Base-by-base conservation (phyloP, 2,888 invertebrate species). In the Proisotoma minuta region DNA sequence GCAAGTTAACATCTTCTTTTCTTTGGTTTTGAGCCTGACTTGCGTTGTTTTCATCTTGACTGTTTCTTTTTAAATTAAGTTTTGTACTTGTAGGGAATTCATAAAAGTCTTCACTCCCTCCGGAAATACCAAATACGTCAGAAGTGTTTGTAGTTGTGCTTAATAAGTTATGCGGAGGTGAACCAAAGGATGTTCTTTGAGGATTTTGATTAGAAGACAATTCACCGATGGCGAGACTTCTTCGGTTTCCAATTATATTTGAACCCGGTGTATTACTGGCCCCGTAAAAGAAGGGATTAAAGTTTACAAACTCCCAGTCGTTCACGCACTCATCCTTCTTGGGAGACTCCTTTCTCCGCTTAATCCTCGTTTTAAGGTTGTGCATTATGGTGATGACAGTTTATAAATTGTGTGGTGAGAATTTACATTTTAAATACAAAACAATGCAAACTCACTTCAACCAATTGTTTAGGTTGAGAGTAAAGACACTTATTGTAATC, bases 281-380 rank as follows among this genome's bases (percentile, higher is more conserved):
- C 0, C 75, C 74, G 51, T 72, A 74, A n/a, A 71, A 73, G 34
- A 69, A 73, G 12, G 77, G 76, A 60, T 76, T 77, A 72, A 78
- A 78, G 67, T 77, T 77, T 56, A 77, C 76, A 71, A 77, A 78
- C 69, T 78, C 76, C 77, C 78, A 78, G 59, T 75, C 75, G 51
- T 75, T 75, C 5, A 75, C 74, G 15, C 70, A 74, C 67, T 76
- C 77, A 73, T 53, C 54, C 54, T 63, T 65, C 40, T 75, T 66
- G 24, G 73, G 63, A 29, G 73, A 71, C 66, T 75, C 73, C 68
- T 75, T 75, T 51, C 75, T 73, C 29, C 75, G 71, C 56, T 75
- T 74, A 24, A 76, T 75, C 64, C 75, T 71, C n/a, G 75, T 77
- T 77, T 79, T 79, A 75, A 75, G 76, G 74, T 77, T 77, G 73